Base-by-base conservation (phyloP, 2,888 invertebrate species). In the Hydriomena furcata region DNA sequence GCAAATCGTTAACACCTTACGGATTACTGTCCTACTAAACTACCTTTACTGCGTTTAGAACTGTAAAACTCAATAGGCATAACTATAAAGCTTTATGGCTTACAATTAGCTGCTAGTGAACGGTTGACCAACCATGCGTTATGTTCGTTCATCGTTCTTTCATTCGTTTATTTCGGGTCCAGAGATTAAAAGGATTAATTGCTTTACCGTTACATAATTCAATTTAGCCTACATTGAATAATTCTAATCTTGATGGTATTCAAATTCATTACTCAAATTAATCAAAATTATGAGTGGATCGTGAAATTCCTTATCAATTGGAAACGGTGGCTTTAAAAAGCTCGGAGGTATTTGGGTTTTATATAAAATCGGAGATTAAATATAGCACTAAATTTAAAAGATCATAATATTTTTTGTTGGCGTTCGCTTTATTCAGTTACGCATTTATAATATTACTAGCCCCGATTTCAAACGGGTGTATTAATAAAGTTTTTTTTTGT, bases 31-130 rank as follows among this genome's bases (percentile, higher is more conserved):
- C n/a, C n/a, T n/a, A n/a, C n/a, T n/a, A n/a, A 2, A 4, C 24
- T 12, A 35, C 20, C 1, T 11, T 28, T 28, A 21, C 32, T 32
- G 23, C 11, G n/a, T 24, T 17, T 7, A 32, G 13, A 42, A 34
- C 38, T 32, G 32, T 46, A n/a, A 27, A 27, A 32, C 31, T 20
- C 25, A 25, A 41, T 35, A 6, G 8, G 8, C 17, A 58, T 55
- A 50, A 52, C 43, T 53, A 56, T 56, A 40, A 56, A 40, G 25
- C 40, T 40, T 47, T 47, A 56, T 50, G 17, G 42, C 41, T 41
- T 31, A 42, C 40, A 30, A 46, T 54, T 51, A 34, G 42, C 42
- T 52, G 11, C 27, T 31, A 38, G 31, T 42, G 41, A 42, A 25
- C 37, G 41, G 42, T 36, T 46, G 36, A 42, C 31, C 42, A 37